Evolutionary conservation across 2,797 vertebrate species (phyloP), one percentile per base, ranked within the genome.

Genomic region (Muscicapa comitata): DNA sequence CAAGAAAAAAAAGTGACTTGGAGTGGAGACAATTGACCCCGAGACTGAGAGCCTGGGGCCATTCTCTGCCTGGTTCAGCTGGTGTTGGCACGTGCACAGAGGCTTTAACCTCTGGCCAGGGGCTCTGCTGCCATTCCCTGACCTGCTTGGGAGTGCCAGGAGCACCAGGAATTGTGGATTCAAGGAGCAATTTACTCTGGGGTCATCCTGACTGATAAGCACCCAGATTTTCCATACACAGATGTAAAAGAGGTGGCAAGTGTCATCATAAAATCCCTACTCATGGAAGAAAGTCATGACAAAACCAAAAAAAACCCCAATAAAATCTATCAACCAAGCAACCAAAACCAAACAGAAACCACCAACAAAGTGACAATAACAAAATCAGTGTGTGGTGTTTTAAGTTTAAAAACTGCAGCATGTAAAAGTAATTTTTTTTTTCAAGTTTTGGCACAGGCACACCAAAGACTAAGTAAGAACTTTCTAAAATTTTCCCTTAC

Each of bases 11-110:
- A 86, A 80, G 43, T 9, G 0, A 37, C 82, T 96, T 95, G 95
- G 94, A 96, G 54, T 90, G 79, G 68, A 95, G 87, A 77, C 90
- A 94, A 66, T 94, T 96, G 93, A 96, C 96, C 96, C 94, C 2
- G 35, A 77, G 90, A 43, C 85, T 93, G 15, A 5, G 83, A 94
- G 91, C 93, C 85, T 94, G 9, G 53, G 93, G 85, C 68, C 62
- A 37, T 81, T 95, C 90, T 96, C 79, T 95, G 78, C 91, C 87
- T 74, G 77, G 78, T 91, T 94, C 85, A 93, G 94, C 62, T 87
- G 73, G 61, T 71, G 75, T 37, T 95, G 88, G 94, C 82, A 26
- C 38, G 6, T 15, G 51, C 90, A n/a, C 24, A 10, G 43, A 63
- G 79, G 43, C 61, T 86, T 66, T 63, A 59, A 88, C 70, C 62